A percentile compares a stretch with the other conserved stretches of the same genome.
Conservation (phyloP, 2,888 invertebrate species). For the Diogma glabrata region DNA sequence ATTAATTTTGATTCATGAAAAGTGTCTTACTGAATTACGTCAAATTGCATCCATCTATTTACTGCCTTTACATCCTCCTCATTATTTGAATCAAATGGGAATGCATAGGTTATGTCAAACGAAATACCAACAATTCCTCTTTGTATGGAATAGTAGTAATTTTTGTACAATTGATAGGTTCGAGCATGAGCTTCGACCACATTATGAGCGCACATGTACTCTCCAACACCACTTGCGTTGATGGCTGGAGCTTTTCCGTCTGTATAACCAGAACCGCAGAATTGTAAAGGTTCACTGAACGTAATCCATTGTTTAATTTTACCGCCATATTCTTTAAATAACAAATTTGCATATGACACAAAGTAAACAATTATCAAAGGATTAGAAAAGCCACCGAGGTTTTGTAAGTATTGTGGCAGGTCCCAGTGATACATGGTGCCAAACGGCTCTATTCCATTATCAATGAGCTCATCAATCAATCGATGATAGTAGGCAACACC, state of each 20-base stretch:
- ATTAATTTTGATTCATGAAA: no score
- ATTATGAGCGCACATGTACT: constrained; percentile 41
- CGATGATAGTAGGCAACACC: constrained; percentile 54
- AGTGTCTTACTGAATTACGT: no score
- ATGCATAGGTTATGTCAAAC: constrained; percentile 25
- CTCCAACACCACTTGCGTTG: constrained; percentile 36
- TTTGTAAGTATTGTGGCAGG: constrained; percentile 41
- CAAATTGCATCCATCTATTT: constrained; percentile 23
- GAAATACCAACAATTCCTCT: constrained; percentile 28
- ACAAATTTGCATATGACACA: constrained; percentile 38
- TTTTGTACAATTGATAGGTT: constrained; percentile 35
- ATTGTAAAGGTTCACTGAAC: constrained; percentile 43
- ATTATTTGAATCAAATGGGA: constrained; percentile 23
- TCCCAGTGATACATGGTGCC: constrained; percentile 47
- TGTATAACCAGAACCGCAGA: constrained; percentile 40
- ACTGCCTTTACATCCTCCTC: constrained; percentile 19
- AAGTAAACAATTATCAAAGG: constrained; percentile 38
- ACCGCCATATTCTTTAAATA: constrained; percentile 38
- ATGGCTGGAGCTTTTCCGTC: constrained; percentile 26
- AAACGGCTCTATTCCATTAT: constrained; percentile 47
- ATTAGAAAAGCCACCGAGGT: constrained; percentile 42
- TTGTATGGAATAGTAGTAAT: constrained; percentile 18
- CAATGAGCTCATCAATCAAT: constrained; percentile 47
- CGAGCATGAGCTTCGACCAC: constrained; percentile 43
- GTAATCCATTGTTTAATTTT: constrained; percentile 44